Evolutionary conservation across 2,113 vertebrate genomes (phyloP), one percentile per base, ranked within the genome.

Genomic region (Cacatua alba): DNA sequence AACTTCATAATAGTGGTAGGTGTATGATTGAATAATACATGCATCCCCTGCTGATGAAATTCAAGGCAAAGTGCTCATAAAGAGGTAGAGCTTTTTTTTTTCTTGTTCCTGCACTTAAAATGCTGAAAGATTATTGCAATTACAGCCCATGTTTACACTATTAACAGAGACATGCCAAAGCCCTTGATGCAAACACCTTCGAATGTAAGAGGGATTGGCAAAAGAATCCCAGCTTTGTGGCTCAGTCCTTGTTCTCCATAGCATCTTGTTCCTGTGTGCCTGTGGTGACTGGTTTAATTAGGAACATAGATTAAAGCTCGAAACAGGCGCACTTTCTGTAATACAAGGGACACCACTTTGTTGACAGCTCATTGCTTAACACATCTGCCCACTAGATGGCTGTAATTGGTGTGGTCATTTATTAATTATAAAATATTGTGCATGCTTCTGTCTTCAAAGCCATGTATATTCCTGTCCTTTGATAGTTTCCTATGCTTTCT

Each of bases 11-110:
- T 91, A 92, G 80, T 87, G 39, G 77, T 96, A 93, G 97, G 95
- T 94, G 89, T 97, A 76, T 94, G 94, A 96, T 67, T 97, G 95
- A 94, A 92, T 97, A 97, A 97, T 95, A 72, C 90, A 96, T 97
- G 90, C 79, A 87, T 87, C 81, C 80, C 93, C 94, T 96, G 95
- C 94, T 96, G 93, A 93, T 96, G 80, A 90, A 95, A 96, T 91
- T 92, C 82, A 92, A 94, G 92, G 82, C 49, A 76, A 96, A 83
- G 49, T 65, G 76, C 86, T 95, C 86, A 52, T 31, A 35, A 78
- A 91, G 70, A 86, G 91, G 23, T 7, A 88, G 39, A 86, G 83
- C 15, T 72, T 75, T 77, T 85, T 69, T 64, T 19, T 20, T 3
- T 20, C 43, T 82, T 88, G 49, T 88, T 88, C 69, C 31, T 88